Evolutionary conservation across 2,888 invertebrate species (phyloP), one percentile per base, ranked within the genome.

Genomic region (Harmothoe impar): DNA sequence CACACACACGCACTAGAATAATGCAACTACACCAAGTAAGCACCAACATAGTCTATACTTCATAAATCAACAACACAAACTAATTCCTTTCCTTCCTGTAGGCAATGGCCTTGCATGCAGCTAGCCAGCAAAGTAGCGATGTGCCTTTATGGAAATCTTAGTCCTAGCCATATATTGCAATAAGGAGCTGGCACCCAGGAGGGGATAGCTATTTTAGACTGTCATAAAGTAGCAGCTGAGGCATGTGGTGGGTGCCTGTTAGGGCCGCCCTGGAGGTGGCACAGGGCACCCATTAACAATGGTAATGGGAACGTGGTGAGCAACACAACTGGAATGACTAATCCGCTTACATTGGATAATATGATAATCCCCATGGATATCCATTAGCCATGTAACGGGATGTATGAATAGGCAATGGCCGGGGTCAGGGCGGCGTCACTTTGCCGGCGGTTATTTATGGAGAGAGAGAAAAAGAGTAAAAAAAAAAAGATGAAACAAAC

Each of bases 301-400:
- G 72, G 72, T 72, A 72, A 72, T 72, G 15, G 29, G 29, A 25
- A 72, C 72, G 25, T 25, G 23, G 62, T n/a, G 23, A 20, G 62
- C 20, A n/a, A n/a, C 62, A 29, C 72, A 29, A 25, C 29, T 72
- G 20, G 72, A 29, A 72, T 72, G n/a, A 29, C 72, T 72, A 72
- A 72, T 72, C 72, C 72, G 72, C 72, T 72, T 72, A 72, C 25
- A 72, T 25, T 72, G 72, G 72, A 72, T 72, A 72, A 72, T 72
- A 72, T 72, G 72, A 72, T 72, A 72, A 72, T 72, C 72, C 72
- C 3, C 62, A 29, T n/a, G 72, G 72, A 7, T 72, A 72, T 72
- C 72, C 72, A 72, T 72, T 72, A 72, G 29, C 15, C 72, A 72
- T 72, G 72, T 72, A 29, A 72, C 72, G 5, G 72, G 72, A 15